A percentile compares a stretch with the other conserved stretches of the same genome.
Evolutionary conservation across 2,888 invertebrate genomes (phyloP).

Genomic region (Trichopria drosophilae): DNA sequence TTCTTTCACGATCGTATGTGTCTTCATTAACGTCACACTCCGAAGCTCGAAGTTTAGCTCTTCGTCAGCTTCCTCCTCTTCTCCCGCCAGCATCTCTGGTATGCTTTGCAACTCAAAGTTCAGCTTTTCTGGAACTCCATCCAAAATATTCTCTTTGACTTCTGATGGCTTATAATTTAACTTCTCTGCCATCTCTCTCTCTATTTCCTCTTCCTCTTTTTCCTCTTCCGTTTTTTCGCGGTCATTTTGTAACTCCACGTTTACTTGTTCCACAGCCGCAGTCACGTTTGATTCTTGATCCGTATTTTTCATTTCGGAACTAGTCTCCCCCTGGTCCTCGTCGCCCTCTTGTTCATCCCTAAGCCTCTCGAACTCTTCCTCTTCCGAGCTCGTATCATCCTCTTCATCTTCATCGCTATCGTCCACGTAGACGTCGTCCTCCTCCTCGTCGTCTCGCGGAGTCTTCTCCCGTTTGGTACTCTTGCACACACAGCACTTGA

Average conservation of each 20-base stretch:
- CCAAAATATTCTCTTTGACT: conserved; percentile 6
- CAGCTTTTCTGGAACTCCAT: not conserved
- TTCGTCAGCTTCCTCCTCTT: conserved; percentile 7
- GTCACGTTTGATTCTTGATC: no score
- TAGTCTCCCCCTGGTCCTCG: no score
- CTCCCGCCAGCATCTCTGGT: conserved; percentile 3
- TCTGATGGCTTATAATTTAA: conserved; percentile 21
- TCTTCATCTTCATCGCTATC: conserved; percentile 25
- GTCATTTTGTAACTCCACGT: no score
- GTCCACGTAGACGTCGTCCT: conserved; percentile 30
- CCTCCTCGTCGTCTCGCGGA: conserved; percentile 36
- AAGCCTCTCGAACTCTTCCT: no score
- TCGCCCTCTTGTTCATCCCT: no score
- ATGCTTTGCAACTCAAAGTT: not conserved
- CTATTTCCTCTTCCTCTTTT: conserved; percentile 16
- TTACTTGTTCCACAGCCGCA: no score
- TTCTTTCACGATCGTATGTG: not conserved
- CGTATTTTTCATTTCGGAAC: no score
- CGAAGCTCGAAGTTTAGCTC: not conserved
- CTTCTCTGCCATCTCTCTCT: conserved; percentile 28
- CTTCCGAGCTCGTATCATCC: conserved; percentile 26
- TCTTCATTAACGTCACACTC: no score
- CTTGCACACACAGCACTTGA: conserved; percentile 54
- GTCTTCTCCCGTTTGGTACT: conserved; percentile 45
- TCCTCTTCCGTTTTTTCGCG: conserved; percentile 7